Evolutionary conservation across 2,113 vertebrate genomes (phyloP).

Genomic region (Hypocryptadius cinnamomeus): DNA sequence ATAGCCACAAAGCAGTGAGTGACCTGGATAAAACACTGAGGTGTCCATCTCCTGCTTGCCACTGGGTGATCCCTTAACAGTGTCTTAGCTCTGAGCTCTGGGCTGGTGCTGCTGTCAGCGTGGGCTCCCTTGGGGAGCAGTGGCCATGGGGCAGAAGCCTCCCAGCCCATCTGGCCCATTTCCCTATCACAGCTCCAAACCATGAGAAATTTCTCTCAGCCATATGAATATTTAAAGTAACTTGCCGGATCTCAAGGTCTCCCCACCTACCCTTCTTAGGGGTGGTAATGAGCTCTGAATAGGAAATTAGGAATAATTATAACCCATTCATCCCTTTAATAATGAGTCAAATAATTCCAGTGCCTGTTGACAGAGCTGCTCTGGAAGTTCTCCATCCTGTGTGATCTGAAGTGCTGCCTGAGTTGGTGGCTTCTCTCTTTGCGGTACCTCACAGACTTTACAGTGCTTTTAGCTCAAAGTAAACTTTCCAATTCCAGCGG

Average conservation of each 20-base stretch:
- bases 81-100: accelerated
- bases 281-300: slow-evolving; percentile 33
- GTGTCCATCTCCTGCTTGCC: neutral
- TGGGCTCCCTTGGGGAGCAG: neutral
- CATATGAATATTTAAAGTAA: slow-evolving; percentile 36
- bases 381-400: neutral
- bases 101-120: accelerated
- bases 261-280: neutral
- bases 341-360: neutral
- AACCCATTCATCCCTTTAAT: neutral
- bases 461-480: neutral
- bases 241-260: neutral
- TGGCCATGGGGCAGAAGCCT: accelerated
- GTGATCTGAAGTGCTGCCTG: neutral
- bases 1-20: neutral
- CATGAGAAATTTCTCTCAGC: neutral
- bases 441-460: neutral
- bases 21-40: neutral
- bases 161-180: accelerated
- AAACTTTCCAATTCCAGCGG: neutral
- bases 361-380: neutral
- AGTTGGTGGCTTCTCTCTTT: neutral
- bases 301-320: slow-evolving; percentile 22
- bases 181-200: neutral
- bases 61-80: neutral